Conservation (phyloP, 2,113 vertebrate species). For the Xerus inauris region DNA sequence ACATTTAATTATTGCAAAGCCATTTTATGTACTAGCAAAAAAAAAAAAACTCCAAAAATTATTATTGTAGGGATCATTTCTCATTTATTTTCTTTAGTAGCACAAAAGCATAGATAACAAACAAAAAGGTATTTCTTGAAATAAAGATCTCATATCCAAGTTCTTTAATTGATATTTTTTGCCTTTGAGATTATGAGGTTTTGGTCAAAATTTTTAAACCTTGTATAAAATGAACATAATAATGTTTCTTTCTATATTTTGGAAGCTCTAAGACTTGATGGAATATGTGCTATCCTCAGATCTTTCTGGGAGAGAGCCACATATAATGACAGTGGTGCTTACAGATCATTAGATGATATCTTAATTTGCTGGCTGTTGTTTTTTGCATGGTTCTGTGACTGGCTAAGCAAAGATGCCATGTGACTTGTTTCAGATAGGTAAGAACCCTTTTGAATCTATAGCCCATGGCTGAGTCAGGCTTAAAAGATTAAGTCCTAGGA, state of each 20-base stretch:
- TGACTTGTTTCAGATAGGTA: constrained; percentile 23
- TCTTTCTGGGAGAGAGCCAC: constrained; percentile 41
- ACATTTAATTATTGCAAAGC: background rate
- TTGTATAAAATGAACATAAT: background rate
- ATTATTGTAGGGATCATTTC: background rate
- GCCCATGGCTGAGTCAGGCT: background rate
- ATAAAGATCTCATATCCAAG: background rate
- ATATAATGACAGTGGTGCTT: constrained; percentile 51
- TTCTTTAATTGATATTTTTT: constrained; percentile 21
- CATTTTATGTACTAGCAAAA: background rate
- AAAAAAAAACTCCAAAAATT: background rate
- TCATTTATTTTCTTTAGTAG: background rate
- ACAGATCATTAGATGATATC: constrained; percentile 36
- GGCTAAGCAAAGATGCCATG: constrained; percentile 45
- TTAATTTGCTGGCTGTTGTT: constrained; percentile 36
- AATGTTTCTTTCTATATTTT: background rate
- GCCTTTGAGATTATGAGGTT: background rate
- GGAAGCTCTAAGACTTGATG: constrained; percentile 17
- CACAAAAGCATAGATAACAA: background rate
- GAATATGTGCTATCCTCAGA: background rate
- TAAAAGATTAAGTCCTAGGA: constrained; percentile 46
- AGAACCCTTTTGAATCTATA: constrained; percentile 18
- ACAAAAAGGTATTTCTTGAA: constrained; percentile 28
- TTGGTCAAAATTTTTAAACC: background rate
- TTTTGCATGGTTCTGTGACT: constrained; percentile 21